These are phyloP conservation scores for Leptopterna dolabrata DNA, from an alignment of 2,888 invertebrate species.

Conservation along the genomic window DNA sequence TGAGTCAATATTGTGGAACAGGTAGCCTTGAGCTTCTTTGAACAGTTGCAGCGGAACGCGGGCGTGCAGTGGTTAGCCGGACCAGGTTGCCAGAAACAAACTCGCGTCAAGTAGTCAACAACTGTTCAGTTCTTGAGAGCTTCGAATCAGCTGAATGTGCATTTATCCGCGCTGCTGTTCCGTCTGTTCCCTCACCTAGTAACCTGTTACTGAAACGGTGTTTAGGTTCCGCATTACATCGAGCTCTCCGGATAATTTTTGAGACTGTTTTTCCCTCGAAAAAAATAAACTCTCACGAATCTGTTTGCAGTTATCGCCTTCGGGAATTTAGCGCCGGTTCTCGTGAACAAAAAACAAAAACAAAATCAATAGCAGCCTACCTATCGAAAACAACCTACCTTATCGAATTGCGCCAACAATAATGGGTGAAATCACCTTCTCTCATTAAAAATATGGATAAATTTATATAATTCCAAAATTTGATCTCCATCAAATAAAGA, in stretches of 20 bases:
- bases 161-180: neutral
- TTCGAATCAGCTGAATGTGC: neutral
- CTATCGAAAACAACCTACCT: no score
- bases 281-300: no score
- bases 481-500: no score
- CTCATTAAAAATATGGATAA: no score
- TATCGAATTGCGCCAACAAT: no score
- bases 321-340: no score
- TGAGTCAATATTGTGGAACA: constrained; percentile 29
- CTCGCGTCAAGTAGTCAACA: neutral
- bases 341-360: no score
- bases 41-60: neutral
- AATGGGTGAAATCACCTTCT: no score
- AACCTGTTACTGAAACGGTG: neutral
- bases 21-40: constrained; percentile 21
- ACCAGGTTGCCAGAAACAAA: neutral
- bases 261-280: neutral
- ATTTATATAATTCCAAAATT: no score
- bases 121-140: neutral
- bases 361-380: no score
- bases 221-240: neutral
- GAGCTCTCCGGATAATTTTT: neutral
- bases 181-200: neutral
- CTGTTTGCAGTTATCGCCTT: no score
- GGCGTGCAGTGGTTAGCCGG: neutral